A percentile compares a stretch with the other conserved stretches of the same genome.
Evolutionary conservation across 2,888 invertebrate species (phyloP).

Genomic region (Pomacea canaliculata): DNA sequence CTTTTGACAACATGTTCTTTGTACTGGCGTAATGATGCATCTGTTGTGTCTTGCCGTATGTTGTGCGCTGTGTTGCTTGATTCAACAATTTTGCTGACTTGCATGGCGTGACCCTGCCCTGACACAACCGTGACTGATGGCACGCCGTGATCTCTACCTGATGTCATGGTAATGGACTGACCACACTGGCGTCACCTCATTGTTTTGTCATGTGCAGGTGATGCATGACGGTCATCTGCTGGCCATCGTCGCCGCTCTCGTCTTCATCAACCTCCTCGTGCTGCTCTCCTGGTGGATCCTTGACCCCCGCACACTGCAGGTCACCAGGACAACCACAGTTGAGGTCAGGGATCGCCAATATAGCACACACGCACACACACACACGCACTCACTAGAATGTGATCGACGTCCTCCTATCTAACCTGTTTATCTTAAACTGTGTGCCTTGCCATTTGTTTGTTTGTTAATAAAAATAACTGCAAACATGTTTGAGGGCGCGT

Average conservation of each 20-base stretch:
- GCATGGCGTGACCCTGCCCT: no score
- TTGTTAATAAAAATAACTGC: neutral
- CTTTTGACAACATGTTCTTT: no score
- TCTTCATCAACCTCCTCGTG: slow-evolving; percentile 27
- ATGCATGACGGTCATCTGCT: slow-evolving; percentile 31
- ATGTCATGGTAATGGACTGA: no score
- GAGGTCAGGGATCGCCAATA: neutral
- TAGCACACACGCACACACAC: neutral
- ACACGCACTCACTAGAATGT: neutral
- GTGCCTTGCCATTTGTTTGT: neutral
- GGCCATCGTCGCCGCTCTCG: slow-evolving; percentile 26
- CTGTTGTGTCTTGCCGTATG: no score
- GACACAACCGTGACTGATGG: no score
- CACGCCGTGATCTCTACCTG: no score
- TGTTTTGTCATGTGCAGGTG: slow-evolving; percentile 14
- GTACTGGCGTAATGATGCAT: no score
- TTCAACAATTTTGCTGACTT: no score
- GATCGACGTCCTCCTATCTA: neutral
- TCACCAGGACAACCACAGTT: neutral
- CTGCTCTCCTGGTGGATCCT: slow-evolving; percentile 29
- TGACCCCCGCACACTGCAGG: neutral
- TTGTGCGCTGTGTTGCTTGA: no score
- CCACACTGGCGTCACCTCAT: no score
- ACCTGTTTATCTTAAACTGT: neutral
- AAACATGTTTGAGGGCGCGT: no score